Evolutionary conservation across 2,113 vertebrate genomes (phyloP).

Genomic region (Myiopsitta monachus): DNA sequence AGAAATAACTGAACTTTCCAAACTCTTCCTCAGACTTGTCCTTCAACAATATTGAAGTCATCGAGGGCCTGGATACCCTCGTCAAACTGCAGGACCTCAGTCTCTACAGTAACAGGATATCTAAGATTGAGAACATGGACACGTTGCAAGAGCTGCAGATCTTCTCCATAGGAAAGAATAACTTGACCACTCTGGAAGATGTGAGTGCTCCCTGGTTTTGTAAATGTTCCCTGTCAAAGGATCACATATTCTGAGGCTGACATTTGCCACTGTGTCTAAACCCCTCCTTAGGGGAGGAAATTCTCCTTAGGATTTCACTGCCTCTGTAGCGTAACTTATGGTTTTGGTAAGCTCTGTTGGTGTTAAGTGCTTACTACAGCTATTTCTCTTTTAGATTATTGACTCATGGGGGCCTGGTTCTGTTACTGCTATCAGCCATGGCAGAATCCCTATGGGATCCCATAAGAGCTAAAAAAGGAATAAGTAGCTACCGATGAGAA

Average conservation of each 20-base stretch:
- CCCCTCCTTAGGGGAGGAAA: neutral
- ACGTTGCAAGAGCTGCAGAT: constrained; percentile 80
- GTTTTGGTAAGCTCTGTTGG: neutral
- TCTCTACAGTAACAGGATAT: constrained; percentile 86
- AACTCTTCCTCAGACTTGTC: constrained; percentile 83
- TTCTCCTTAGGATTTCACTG: neutral
- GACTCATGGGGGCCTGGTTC: neutral
- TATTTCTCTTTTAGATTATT: neutral
- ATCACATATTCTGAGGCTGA: neutral
- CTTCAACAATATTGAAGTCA: constrained; percentile 89
- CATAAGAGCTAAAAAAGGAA: neutral
- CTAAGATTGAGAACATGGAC: constrained; percentile 86
- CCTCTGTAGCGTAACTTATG: neutral
- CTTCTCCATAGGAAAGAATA: constrained; percentile 86
- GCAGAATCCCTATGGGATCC: neutral
- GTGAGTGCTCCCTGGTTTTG: constrained; percentile 73
- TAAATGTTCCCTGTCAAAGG: neutral
- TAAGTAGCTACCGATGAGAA: neutral
- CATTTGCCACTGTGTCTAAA: neutral
- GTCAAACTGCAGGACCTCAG: constrained; percentile 87
- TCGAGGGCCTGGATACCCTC: constrained; percentile 85
- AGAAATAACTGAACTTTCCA: neutral
- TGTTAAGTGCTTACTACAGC: neutral
- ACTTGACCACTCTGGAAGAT: constrained; percentile 76
- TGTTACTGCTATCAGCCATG: neutral